A percentile compares a stretch with the other conserved stretches of the same genome.
Conservation (phyloP, 2,113 vertebrate genomes). For the Megaceryle torquata region DNA sequence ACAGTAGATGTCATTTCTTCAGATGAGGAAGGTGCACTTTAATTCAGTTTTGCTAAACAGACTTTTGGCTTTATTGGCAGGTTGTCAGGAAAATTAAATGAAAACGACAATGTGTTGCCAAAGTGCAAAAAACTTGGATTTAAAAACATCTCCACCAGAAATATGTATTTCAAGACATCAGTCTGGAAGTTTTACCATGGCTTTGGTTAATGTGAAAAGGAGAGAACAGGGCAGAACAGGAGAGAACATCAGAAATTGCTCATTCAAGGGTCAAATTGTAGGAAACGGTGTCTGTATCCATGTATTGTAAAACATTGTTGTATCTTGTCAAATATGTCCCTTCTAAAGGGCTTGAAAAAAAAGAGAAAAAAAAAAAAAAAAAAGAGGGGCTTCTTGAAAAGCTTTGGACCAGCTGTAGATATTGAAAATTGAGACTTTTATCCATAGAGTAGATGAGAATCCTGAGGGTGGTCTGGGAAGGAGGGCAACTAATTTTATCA, state of each 20-base stretch:
- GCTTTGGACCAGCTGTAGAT: background rate
- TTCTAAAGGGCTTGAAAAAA: background rate
- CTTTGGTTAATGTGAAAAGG: background rate
- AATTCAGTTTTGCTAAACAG: conserved; percentile 5
- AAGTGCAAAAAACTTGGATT: conserved; percentile 17
- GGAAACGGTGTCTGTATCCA: background rate
- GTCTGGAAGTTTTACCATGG: background rate
- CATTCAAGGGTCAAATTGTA: background rate
- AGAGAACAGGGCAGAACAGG: background rate
- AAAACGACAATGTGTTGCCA: background rate
- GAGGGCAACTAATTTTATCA: background rate
- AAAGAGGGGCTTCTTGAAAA: background rate
- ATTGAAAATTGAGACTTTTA: background rate
- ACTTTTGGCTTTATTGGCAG: background rate
- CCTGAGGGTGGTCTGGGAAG: background rate
- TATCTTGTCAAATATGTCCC: background rate
- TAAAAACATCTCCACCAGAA: conserved; percentile 8
- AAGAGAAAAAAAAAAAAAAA: no score
- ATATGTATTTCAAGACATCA: background rate
- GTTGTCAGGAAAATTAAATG: conserved; percentile 34
- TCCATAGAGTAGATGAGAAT: background rate
- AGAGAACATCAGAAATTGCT: background rate
- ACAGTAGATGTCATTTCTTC: conserved; percentile 21
- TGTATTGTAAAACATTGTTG: background rate
- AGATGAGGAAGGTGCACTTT: conserved; percentile 2